phyloP scores from a whole-genome alignment of 2,888 invertebrate genomes.

The Pelosia muscerda region DNA sequence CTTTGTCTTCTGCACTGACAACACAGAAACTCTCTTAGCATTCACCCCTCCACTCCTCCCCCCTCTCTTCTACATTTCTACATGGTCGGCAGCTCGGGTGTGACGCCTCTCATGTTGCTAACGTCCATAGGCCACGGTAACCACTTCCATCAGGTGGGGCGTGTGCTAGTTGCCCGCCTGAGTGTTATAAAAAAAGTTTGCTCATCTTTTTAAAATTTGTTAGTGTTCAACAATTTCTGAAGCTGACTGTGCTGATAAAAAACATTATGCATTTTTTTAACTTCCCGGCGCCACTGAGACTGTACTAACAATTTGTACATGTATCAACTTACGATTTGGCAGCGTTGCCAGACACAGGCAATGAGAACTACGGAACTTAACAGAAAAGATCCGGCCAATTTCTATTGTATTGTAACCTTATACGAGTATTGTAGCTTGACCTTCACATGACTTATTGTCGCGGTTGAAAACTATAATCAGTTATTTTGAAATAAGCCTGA shows the following conservation, averaged over 20 bases:
- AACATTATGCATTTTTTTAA: background rate
- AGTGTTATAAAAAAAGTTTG: too few relatives aligned
- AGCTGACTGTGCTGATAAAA: background rate
- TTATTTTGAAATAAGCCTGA: background rate
- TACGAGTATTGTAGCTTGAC: background rate
- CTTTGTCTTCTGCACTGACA: too few relatives aligned
- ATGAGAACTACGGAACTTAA: conserved; percentile 14
- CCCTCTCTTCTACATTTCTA: too few relatives aligned
- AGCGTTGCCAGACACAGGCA: conserved; percentile 26
- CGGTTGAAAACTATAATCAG: background rate
- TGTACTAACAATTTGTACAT: conserved; percentile 9
- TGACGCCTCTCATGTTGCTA: too few relatives aligned
- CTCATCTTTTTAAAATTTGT: too few relatives aligned
- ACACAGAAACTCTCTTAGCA: too few relatives aligned
- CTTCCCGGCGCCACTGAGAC: conserved; percentile 8
- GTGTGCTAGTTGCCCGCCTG: too few relatives aligned
- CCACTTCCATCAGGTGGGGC: too few relatives aligned
- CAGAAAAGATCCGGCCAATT: conserved; percentile 8
- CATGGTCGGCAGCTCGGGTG: too few relatives aligned
- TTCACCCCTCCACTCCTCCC: too few relatives aligned
- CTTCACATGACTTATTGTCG: background rate
- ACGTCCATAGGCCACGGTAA: too few relatives aligned
- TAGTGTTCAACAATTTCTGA: too few relatives aligned
- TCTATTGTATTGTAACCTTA: background rate
- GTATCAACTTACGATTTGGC: conserved; percentile 32